A percentile compares a stretch with the other conserved stretches of the same genome.
These are phyloP conservation scores for Suncus etruscus DNA, from an alignment of 2,113 vertebrate species.

Conservation along the genomic window DNA sequence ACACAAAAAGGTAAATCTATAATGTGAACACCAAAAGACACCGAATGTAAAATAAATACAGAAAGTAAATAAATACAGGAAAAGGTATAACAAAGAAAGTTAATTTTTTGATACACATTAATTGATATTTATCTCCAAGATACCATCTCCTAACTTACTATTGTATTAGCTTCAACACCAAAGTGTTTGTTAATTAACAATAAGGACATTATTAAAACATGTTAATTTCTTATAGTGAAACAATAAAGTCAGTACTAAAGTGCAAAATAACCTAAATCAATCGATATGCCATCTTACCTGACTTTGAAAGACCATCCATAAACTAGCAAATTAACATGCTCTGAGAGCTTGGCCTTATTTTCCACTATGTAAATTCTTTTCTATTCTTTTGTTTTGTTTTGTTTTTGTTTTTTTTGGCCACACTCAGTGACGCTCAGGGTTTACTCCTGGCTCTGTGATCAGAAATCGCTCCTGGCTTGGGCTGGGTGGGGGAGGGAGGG, in stretches of 20 bases:
- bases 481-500: too few species aligned
- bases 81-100: not conserved
- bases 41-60: not conserved
- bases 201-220: slow-evolving; percentile 1
- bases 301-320: slow-evolving; percentile 59
- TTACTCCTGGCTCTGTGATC: too few species aligned
- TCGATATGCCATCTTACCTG: slow-evolving; percentile 75
- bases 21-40: not conserved
- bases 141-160: not conserved
- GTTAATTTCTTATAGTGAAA: slow-evolving; percentile 48
- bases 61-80: not conserved
- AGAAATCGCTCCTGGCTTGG: too few species aligned
- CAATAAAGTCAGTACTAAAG: slow-evolving; percentile 19
- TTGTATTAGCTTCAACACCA: not conserved
- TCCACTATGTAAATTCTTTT: slow-evolving; percentile 16
- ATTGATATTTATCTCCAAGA: not conserved
- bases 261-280: slow-evolving; percentile 18
- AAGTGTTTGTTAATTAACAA: not conserved
- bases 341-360: slow-evolving; percentile 65
- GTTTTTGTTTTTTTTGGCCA: too few species aligned
- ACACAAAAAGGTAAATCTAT: not conserved
- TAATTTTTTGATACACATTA: not conserved
- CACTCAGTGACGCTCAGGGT: too few species aligned
- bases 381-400: too few species aligned
- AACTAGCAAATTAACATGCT: slow-evolving; percentile 51